phyloP scores from a whole-genome alignment of 37 sponge, comb jelly and placozoan species.

The Bolinopsis microptera region DNA sequence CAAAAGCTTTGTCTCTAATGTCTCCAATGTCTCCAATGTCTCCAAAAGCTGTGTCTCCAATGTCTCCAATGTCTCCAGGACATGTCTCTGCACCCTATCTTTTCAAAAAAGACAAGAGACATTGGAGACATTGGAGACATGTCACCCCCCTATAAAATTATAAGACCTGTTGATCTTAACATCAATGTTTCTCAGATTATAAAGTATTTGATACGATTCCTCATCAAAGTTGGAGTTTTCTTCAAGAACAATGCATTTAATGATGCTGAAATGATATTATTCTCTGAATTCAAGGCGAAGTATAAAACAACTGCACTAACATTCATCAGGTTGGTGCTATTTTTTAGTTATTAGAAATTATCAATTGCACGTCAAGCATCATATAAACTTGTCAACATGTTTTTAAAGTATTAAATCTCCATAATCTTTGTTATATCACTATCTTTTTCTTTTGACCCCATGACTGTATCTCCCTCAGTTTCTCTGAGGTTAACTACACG shows the following conservation, averaged over 20 bases:
- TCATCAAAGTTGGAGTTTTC: slow-evolving; percentile 45
- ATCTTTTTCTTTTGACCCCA: not conserved
- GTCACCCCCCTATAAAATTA: too few relatives aligned
- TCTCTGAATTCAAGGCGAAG: slow-evolving; percentile 16
- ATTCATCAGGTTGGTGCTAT: not conserved
- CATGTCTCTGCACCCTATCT: too few relatives aligned
- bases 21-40: too few relatives aligned
- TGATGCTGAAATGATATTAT: slow-evolving; percentile 17
- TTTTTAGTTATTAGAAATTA: not conserved
- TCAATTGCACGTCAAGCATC: not conserved
- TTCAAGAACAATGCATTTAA: slow-evolving; percentile 16
- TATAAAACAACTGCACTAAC: slow-evolving; percentile 28
- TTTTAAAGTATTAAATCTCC: not conserved
- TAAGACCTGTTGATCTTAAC: too few relatives aligned
- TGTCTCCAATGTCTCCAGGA: too few relatives aligned
- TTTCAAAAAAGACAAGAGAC: too few relatives aligned
- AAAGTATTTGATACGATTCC: slow-evolving; percentile 44
- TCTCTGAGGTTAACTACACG: slow-evolving; percentile 26
- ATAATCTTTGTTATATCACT: not conserved
- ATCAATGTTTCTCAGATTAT: slow-evolving; percentile 58
- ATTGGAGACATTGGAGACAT: too few relatives aligned
- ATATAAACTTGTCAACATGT: not conserved
- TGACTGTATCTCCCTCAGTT: not conserved
- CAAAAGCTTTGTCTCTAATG: too few relatives aligned
- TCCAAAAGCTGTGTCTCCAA: too few relatives aligned